phyloP scores from a whole-genome alignment of 2,797 vertebrate species.

The Protosalanx chinensis region DNA sequence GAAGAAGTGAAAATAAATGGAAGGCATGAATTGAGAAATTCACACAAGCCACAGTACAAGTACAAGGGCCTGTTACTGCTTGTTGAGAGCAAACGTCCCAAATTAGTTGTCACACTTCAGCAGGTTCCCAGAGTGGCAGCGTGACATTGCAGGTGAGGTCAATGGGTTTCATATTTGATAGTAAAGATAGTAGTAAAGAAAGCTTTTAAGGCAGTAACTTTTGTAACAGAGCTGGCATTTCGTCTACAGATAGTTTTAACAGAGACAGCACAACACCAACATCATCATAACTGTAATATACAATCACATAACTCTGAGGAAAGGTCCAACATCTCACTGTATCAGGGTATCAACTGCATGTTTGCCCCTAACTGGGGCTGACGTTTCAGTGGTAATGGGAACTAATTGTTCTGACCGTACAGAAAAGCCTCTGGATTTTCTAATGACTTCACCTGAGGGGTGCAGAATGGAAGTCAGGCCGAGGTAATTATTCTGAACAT shows the following conservation, averaged over 20 bases:
- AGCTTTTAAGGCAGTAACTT: too few relatives aligned
- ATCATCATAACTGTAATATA: neutral
- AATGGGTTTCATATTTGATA: too few relatives aligned
- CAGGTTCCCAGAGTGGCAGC: too few relatives aligned
- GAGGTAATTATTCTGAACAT: constrained; percentile 70
- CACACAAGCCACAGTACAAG: neutral
- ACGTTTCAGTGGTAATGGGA: constrained; percentile 46
- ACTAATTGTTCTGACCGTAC: constrained; percentile 57
- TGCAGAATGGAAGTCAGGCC: constrained; percentile 60
- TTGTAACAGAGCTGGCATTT: too few relatives aligned
- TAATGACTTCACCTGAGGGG: constrained; percentile 70
- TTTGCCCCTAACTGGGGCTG: neutral
- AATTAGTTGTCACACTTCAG: too few relatives aligned
- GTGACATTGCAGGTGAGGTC: too few relatives aligned
- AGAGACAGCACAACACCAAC: neutral
- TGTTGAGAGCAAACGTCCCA: too few relatives aligned
- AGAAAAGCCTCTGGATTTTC: constrained; percentile 59
- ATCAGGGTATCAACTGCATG: neutral
- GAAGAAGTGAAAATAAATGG: too few relatives aligned
- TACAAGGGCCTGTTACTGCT: too few relatives aligned
- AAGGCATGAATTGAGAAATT: neutral
- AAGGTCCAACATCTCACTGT: neutral
- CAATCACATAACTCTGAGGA: neutral
- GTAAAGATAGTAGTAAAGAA: too few relatives aligned
- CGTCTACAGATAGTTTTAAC: neutral